phyloP scores from a whole-genome alignment of 2,113 vertebrate genomes.

The Gymnocephalus cernua region DNA sequence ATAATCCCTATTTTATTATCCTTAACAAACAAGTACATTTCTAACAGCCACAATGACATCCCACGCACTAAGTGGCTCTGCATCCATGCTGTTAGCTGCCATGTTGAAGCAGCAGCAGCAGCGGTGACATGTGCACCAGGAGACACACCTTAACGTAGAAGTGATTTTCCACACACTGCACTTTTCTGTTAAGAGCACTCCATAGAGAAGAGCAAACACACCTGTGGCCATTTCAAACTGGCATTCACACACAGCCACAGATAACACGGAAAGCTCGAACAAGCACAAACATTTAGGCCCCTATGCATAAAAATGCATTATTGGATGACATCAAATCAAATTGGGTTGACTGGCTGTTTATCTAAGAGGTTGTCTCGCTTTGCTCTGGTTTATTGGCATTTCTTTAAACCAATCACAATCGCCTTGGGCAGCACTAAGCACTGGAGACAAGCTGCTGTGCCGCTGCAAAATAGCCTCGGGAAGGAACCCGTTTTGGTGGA shows the following conservation, averaged over 20 bases:
- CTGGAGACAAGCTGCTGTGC: too few relatives aligned
- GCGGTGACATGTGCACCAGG: slow-evolving; percentile 9
- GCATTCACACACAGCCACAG: neutral
- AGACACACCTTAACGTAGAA: slow-evolving; percentile 52
- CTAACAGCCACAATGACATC: slow-evolving; percentile 5
- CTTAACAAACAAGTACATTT: neutral
- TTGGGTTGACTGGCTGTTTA: neutral
- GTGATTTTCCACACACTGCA: slow-evolving; percentile 67
- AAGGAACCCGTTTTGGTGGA: too few relatives aligned
- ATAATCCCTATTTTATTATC: neutral
- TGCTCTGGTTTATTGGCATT: too few relatives aligned
- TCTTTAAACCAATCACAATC: too few relatives aligned
- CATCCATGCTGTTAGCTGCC: neutral
- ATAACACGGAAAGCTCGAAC: neutral
- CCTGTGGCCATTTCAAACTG: neutral
- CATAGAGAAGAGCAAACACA: slow-evolving; percentile 41
- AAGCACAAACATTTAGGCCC: neutral
- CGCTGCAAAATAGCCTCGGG: too few relatives aligned
- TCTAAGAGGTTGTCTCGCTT: neutral
- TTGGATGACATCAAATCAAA: neutral
- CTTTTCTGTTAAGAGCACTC: slow-evolving; percentile 16
- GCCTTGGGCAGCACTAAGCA: too few relatives aligned
- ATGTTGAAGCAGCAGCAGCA: slow-evolving; percentile 7
- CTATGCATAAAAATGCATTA: neutral
- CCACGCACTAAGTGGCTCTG: neutral